phyloP scores from a whole-genome alignment of 92 coral and sea anemone genomes.

The Porites divaricata region DNA sequence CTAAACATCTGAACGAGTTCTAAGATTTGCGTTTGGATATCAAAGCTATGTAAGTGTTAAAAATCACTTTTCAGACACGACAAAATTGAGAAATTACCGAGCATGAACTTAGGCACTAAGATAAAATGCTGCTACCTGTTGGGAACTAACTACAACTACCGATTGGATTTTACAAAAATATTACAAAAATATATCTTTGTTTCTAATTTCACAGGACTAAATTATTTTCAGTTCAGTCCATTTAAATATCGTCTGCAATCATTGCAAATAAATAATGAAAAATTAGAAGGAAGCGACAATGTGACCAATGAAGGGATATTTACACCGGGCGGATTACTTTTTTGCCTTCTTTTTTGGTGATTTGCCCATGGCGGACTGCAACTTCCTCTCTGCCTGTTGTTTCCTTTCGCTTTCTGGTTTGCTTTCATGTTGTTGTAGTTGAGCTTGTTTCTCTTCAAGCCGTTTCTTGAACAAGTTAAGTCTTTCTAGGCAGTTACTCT shows the following conservation, averaged over 20 bases:
- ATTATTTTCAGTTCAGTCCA: neutral
- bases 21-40: too few relatives aligned
- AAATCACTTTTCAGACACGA: too few relatives aligned
- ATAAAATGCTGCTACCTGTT: too few relatives aligned
- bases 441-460: conserved; percentile 74
- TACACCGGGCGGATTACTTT: conserved; percentile 38
- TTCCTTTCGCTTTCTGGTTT: conserved; percentile 72
- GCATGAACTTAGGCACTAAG: too few relatives aligned
- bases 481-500: conserved; percentile 75
- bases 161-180: too few relatives aligned
- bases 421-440: conserved; percentile 72
- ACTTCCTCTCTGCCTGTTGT: conserved; percentile 76
- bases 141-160: too few relatives aligned
- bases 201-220: too few relatives aligned
- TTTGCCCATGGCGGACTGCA: conserved; percentile 65
- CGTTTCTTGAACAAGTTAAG: conserved; percentile 77
- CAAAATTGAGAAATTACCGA: too few relatives aligned
- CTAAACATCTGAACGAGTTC: too few relatives aligned
- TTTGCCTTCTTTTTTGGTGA: conserved; percentile 72
- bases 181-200: too few relatives aligned
- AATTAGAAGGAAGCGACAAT: neutral
- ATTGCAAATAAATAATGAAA: conserved; percentile 41
- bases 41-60: too few relatives aligned
- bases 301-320: neutral
- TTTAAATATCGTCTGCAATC: conserved; percentile 22